Percentiles rank a stretch among this genome's conserved stretches.
phyloP scores from a whole-genome alignment of 2,888 invertebrate species.

The Mechanitis mazaeus region DNA sequence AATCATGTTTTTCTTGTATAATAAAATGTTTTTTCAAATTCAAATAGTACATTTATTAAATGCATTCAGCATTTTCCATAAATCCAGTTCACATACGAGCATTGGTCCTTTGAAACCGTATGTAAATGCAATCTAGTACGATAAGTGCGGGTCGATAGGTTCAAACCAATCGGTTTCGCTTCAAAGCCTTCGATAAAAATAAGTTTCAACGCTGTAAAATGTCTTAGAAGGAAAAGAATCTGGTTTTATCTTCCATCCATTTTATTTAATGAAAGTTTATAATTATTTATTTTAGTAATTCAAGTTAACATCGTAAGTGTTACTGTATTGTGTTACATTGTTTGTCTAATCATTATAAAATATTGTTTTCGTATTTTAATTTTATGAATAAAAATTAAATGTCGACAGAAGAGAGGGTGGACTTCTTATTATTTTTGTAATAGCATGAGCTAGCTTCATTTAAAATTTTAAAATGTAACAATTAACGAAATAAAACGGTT shows the following conservation, averaged over 20 bases:
- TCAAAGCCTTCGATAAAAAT: slow-evolving; percentile 1
- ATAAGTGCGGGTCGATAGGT: slow-evolving; percentile 22
- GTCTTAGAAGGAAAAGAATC: background rate
- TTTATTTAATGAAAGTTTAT: background rate
- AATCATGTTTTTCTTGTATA: slow-evolving; percentile 9
- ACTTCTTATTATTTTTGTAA: too few relatives aligned
- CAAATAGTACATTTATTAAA: slow-evolving; percentile 15
- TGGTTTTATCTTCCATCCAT: background rate
- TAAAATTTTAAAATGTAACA: too few relatives aligned
- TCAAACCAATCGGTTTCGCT: slow-evolving; percentile 11
- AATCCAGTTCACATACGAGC: slow-evolving; percentile 27
- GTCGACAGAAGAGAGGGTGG: too few relatives aligned
- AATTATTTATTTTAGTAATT: too few relatives aligned
- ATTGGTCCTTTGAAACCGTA: slow-evolving; percentile 29
- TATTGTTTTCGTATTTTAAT: too few relatives aligned
- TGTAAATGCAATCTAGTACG: slow-evolving; percentile 27
- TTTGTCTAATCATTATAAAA: too few relatives aligned
- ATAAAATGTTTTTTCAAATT: slow-evolving; percentile 15
- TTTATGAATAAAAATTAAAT: too few relatives aligned
- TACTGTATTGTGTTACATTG: too few relatives aligned
- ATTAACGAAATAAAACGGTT: background rate
- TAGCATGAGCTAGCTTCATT: too few relatives aligned
- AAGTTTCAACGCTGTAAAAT: background rate
- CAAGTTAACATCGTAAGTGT: too few relatives aligned
- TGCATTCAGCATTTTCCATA: slow-evolving; percentile 22